Percentiles rank a stretch among this genome's conserved stretches.
phyloP scores from a whole-genome alignment of 2,797 vertebrate species.

The Leptodactylus fallax region DNA sequence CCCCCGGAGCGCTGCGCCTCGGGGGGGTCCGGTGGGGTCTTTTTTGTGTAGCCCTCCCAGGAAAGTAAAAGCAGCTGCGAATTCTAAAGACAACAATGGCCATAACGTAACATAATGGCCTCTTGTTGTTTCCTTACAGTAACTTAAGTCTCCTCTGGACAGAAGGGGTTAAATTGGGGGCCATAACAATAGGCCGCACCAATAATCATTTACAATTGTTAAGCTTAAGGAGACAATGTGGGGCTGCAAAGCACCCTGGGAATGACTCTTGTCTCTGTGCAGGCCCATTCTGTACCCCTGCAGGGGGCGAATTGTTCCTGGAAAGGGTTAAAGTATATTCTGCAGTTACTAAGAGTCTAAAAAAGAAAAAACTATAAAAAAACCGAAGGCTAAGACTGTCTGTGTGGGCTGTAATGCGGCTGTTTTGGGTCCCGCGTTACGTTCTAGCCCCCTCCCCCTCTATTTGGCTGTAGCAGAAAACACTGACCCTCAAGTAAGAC shows the following conservation, averaged over 20 bases:
- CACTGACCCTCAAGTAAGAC: too few species aligned
- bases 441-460: too few species aligned
- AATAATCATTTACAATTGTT: not conserved
- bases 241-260: not conserved
- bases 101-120: too few species aligned
- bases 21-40: too few species aligned
- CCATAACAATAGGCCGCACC: not conserved
- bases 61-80: not conserved
- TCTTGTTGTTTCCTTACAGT: not conserved
- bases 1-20: too few species aligned
- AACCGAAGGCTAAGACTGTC: too few species aligned
- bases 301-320: not conserved
- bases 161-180: not conserved
- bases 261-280: not conserved
- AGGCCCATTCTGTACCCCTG: not conserved
- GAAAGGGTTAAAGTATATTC: not conserved
- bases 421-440: too few species aligned
- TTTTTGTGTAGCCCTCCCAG: not conserved
- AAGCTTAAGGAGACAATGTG: not conserved
- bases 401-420: too few species aligned
- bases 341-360: too few species aligned
- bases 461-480: too few species aligned
- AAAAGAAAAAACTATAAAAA: too few species aligned
- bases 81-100: not conserved
- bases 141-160: not conserved